Conservation (phyloP, 2,888 invertebrate genomes). For the Perdita meconis region DNA sequence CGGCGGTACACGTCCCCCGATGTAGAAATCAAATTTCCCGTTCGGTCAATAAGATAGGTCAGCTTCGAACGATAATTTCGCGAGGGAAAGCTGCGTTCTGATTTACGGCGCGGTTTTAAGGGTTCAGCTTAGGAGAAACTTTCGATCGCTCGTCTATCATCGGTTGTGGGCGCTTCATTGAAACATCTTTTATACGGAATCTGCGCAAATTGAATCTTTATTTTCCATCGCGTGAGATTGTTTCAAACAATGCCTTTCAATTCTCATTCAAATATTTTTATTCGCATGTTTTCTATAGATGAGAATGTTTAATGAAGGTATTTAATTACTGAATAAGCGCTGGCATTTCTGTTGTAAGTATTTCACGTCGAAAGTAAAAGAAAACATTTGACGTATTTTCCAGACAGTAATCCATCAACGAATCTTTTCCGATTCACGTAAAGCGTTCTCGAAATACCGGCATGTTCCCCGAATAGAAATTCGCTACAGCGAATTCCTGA, state of each 20-base stretch:
- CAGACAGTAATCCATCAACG: too few relatives aligned
- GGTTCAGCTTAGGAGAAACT: background rate
- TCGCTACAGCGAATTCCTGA: background rate
- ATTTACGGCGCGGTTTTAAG: conserved; percentile 27
- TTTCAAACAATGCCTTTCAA: too few relatives aligned
- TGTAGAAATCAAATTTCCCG: conserved; percentile 52
- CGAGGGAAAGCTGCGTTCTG: conserved; percentile 9
- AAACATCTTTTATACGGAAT: background rate
- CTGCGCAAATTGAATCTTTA: background rate
- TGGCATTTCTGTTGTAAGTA: too few relatives aligned
- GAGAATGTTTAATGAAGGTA: too few relatives aligned
- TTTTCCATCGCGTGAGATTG: background rate
- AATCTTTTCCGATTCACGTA: too few relatives aligned
- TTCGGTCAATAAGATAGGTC: conserved; percentile 23
- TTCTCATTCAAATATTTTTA: too few relatives aligned
- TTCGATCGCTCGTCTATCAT: conserved; percentile 17
- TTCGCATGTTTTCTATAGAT: too few relatives aligned
- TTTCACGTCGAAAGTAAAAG: too few relatives aligned
- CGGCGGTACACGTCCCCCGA: conserved; percentile 16
- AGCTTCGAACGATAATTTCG: conserved; percentile 40
- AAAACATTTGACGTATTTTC: too few relatives aligned
- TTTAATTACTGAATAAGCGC: too few relatives aligned
- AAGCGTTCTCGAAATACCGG: background rate
- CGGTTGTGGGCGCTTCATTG: background rate
- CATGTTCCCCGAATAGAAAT: background rate